Evolutionary conservation across 2,797 vertebrate species (phyloP), one percentile per base, ranked within the genome.

Genomic region (Vespertilio murinus): DNA sequence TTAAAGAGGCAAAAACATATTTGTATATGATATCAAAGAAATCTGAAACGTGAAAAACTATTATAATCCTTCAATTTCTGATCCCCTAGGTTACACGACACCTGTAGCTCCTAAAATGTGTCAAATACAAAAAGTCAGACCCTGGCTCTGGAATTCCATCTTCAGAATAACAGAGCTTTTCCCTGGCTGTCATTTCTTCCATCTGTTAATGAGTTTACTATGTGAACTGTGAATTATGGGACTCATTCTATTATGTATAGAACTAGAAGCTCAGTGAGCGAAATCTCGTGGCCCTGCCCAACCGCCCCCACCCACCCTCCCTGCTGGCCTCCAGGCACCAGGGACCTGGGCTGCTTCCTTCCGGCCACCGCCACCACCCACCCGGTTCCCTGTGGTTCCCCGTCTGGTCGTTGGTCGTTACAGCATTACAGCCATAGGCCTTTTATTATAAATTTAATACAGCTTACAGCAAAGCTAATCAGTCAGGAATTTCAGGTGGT

Each of bases 121-220:
- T 22, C 74, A 35, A 59, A 49, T 64, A 30, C 22, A 56, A 71
- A 64, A 64, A 70, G 14, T 47, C 47, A 88, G 13, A 2, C 74
- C 70, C 54, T 90, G 45, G 30, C 69, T 91, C 23, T 61, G 35
- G 17, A 73, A 82, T 88, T 83, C 28, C 18, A 33, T 42, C 45
- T 88, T 93, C 47, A 70, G 30, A 91, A 74, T 84, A 87, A 82
- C 52, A 35, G 42, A 88, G 33, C 38, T 84, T 82, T 35, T 20
- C 17, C 18, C 8, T 8, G 28, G 30, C 67, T 78, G 4, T 33
- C n/a, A 11, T 80, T 33, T 91, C 45, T 70, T 45, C 59, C n/a
- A 52, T 87, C 35, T 12, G 2, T 88, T 90, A 52, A 20, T 85
- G 86, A 42, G 42, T 70, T 78, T 71, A 73, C 79, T 52, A 12